Conservation (phyloP, 2,888 invertebrate genomes). For the Phorcus lineatus region DNA sequence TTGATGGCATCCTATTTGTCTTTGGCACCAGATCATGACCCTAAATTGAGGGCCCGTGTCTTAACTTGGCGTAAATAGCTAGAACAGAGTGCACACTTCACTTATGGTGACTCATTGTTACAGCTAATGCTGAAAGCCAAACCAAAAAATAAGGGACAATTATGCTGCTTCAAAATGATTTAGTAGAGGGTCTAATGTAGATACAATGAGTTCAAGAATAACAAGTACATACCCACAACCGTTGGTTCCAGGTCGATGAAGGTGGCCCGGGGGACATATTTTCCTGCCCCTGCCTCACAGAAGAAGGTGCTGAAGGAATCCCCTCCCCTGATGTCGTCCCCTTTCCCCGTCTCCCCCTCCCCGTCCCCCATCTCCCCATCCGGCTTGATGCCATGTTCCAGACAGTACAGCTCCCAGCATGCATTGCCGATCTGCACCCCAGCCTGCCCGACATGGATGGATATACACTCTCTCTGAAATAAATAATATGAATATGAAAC, state of each 20-base stretch:
- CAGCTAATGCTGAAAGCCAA: no score
- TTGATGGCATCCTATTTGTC: no score
- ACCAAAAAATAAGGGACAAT: no score
- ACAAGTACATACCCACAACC: constrained; percentile 84
- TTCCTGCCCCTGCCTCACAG: constrained; percentile 92
- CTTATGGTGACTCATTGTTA: no score
- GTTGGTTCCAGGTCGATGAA: constrained; percentile 97
- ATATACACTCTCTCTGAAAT: constrained; percentile 76
- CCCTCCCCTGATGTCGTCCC: constrained; percentile 80
- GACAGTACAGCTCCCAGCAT: constrained; percentile 79
- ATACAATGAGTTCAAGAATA: background rate
- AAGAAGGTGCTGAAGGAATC: constrained; percentile 88
- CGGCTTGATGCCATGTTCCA: constrained; percentile 78
- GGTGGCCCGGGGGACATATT: constrained; percentile 93
- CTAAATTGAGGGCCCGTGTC: no score
- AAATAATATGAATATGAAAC: background rate
- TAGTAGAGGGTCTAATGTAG: no score
- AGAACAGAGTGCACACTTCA: no score
- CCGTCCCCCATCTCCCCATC: constrained; percentile 82
- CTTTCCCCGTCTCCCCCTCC: constrained; percentile 83
- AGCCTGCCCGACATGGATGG: constrained; percentile 77
- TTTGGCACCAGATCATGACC: no score
- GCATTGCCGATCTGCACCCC: constrained; percentile 78
- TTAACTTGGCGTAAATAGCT: no score
- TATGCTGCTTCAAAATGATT: no score